Evolutionary conservation across 92 coral and sea anemone species (phyloP), one percentile per base, ranked within the genome.

Genomic region (Palythoa grandis): DNA sequence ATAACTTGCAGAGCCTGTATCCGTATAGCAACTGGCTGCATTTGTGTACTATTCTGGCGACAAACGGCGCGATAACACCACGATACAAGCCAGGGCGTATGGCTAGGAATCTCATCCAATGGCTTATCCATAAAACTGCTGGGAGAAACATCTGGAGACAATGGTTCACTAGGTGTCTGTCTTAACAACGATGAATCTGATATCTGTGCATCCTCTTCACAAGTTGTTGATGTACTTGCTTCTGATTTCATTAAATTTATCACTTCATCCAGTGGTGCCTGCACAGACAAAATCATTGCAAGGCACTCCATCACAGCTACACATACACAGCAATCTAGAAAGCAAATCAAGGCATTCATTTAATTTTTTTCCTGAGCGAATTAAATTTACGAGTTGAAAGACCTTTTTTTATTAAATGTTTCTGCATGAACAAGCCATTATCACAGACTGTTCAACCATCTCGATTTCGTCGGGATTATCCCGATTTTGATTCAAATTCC

Each of bases 241-340:
- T 90, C 37, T 23, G 92, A 86, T 56, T 79, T 86, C 98, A 96
- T 94, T 13, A 92, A 72, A 29, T 93, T 90, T 7, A 77, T 80
- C 67, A 97, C 99, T 66, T 95, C 99, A 22, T 77, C 63, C 43
- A 95, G 91, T 4, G 99, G 98, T 10, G 99, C 91, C 66, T 97
- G 94, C 19, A 97, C 98, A 24, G 98, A 91, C 5, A 97, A 91
- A 8, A 93, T 92, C 96, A 95, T 95, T 53, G 93, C 94, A 16
- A 97, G 74, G 66, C 99, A 97, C 20, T 95, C 94, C 73, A 97
- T 74, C 8, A 80, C 89, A 7, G 99, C 88, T 11, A 92, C 94
- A 69, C 92, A 91, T 0, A 97, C 65, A 77, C 87, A 87, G 71
- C 91, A 78, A 77, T 97, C 99, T 97, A 77, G 22, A 85, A 13